Evolutionary conservation across 92 coral and sea anemone genomes (phyloP), one percentile per base, ranked within the genome.

Genomic region (Umimayanthus kanabou): DNA sequence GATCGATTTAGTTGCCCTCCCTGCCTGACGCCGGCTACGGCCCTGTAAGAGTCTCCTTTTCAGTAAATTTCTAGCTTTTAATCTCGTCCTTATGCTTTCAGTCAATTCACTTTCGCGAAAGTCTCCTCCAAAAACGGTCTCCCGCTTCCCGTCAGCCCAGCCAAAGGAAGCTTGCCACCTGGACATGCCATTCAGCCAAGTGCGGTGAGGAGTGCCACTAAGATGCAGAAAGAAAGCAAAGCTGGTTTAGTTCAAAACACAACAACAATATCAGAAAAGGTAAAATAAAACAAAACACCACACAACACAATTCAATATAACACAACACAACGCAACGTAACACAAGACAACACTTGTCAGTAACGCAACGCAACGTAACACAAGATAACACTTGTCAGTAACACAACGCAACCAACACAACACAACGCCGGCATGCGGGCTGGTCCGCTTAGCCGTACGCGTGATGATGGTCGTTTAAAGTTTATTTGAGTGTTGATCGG

Each of bases 151-250:
- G 23, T 22, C 15, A 83, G 78, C 20, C 77, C 87, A 42, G 78
- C 87, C n/a, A 69, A 71, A 72, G 87, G 87, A 69, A 67, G 87
- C 16, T 83, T 47, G 9, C 78, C 78, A 71, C 43, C 65, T 26
- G 87, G 77, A 16, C 87, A 28, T 50, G 78, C 87, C 55, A 49
- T n/a, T 55, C 65, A 67, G 23, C 78, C 87, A 43, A 28, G 7
- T 26, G 73, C 57, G 47, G 20, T 78, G 22, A 49, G 39, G 25
- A 29, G 9, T 30, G 43, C 29, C 57, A 71, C 77, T 5, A 83
- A 71, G 74, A 45, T 70, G 45, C 87, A 70, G 28, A 49, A 83
- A 71, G 42, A 71, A 70, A 83, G 22, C 65, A 70, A 43, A 25
- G 76, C 73, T 65, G 71, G 65, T 71, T 26, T 20, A 22, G 76